Evolutionary conservation across 1,140 invertebrate genomes (phyloP).

Genomic region (Polypedilum pembai): DNA sequence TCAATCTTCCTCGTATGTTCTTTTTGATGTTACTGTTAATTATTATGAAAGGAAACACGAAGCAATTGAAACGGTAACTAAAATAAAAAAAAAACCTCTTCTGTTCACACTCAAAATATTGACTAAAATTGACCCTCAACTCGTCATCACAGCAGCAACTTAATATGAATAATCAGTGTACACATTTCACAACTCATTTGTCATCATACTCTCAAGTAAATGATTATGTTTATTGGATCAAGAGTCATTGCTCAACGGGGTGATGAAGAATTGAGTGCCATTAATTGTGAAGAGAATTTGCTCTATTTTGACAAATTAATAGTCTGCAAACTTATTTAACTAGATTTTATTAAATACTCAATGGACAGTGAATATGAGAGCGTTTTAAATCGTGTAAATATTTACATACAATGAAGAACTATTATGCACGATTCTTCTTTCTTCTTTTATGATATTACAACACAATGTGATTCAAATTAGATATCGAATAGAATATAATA

Average conservation of each 20-base stretch:
- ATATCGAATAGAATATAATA: too few species aligned
- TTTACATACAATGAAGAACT: neutral
- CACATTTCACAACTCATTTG: neutral
- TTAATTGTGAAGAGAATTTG: neutral
- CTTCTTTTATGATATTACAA: too few species aligned
- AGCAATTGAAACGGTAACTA: neutral
- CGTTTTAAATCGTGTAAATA: neutral
- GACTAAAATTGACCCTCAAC: neutral
- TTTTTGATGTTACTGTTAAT: neutral
- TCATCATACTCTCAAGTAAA: neutral
- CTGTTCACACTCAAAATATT: neutral
- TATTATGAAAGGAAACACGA: neutral
- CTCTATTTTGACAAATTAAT: neutral
- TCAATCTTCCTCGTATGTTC: neutral
- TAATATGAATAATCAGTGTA: neutral
- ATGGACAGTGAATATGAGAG: neutral
- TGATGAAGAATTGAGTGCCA: neutral
- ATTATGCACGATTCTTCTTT: neutral
- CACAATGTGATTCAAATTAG: too few species aligned
- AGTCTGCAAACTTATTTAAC: neutral
- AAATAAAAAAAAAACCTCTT: neutral
- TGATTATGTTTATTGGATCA: constrained; percentile 5
- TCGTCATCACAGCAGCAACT: neutral
- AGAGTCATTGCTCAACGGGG: neutral
- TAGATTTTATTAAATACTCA: neutral